Conservation (phyloP, 2,797 vertebrate species). For the Sebastes nivosus region DNA sequence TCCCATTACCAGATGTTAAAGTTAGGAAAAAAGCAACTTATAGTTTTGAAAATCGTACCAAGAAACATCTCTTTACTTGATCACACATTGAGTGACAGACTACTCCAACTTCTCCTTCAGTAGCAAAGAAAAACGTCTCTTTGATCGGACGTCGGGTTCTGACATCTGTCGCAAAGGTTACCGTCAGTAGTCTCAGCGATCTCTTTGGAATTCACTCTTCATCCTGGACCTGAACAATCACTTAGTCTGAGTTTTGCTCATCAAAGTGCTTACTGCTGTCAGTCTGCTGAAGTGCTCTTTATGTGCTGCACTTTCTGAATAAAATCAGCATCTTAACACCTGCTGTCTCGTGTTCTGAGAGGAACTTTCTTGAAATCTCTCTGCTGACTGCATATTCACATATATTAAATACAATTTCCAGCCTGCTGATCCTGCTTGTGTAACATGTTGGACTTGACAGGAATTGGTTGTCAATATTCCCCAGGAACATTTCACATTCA, state of each 20-base stretch:
- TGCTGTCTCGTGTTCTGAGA: neutral
- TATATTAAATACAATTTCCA: neutral
- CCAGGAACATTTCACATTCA: neutral
- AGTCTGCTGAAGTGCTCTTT: conserved; percentile 1
- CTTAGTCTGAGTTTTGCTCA: conserved; percentile 23
- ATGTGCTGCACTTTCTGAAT: conserved; percentile 11
- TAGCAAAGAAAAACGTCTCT: neutral
- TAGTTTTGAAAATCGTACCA: neutral
- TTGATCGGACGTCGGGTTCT: conserved; percentile 11
- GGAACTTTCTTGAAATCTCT: neutral
- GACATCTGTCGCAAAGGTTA: conserved; percentile 21
- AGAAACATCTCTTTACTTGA: neutral
- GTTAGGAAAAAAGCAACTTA: neutral
- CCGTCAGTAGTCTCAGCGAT: conserved; percentile 1
- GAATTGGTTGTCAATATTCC: neutral
- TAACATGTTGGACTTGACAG: neutral
- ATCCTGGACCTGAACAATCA: conserved; percentile 30
- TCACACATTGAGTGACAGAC: conserved; percentile 19
- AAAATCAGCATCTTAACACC: conserved; percentile 3
- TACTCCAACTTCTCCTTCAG: neutral
- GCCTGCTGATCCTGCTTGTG: neutral
- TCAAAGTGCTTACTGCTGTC: conserved; percentile 36
- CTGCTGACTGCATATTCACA: neutral
- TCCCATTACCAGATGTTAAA: neutral
- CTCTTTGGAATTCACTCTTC: conserved; percentile 32